Evolutionary conservation across 2,113 vertebrate species (phyloP).

Genomic region (Lophochroa leadbeateri): DNA sequence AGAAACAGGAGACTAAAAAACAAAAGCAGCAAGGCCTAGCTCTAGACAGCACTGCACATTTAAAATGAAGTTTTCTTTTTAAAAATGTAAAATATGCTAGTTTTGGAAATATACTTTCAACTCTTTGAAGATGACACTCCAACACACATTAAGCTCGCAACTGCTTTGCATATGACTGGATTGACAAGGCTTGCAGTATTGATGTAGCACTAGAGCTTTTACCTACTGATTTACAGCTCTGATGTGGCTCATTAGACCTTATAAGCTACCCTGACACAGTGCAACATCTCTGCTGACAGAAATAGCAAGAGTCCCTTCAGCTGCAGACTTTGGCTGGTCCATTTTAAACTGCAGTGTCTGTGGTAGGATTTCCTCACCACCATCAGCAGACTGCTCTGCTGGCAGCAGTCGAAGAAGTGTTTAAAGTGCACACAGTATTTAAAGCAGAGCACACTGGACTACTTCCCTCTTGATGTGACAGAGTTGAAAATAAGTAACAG

Average conservation of each 20-base stretch:
- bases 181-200: not conserved
- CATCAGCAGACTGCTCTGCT: not conserved
- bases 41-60: not conserved
- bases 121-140: not conserved
- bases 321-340: not conserved
- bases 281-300: not conserved
- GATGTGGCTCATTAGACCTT: constrained; percentile 31
- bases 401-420: not conserved
- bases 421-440: not conserved
- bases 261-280: not conserved
- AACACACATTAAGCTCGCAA: not conserved
- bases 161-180: not conserved
- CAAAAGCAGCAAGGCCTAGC: not conserved
- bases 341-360: not conserved
- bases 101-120: not conserved
- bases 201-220: not conserved
- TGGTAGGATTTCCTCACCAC: not conserved
- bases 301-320: not conserved
- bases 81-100: not conserved
- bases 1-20: not conserved
- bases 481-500: not conserved
- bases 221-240: not conserved
- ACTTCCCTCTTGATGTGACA: not conserved
- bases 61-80: not conserved
- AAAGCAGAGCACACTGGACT: not conserved